Percentiles rank a stretch among this genome's conserved stretches.
phyloP scores from a whole-genome alignment of 2,113 vertebrate genomes.

The Megatriorchis doriae region DNA sequence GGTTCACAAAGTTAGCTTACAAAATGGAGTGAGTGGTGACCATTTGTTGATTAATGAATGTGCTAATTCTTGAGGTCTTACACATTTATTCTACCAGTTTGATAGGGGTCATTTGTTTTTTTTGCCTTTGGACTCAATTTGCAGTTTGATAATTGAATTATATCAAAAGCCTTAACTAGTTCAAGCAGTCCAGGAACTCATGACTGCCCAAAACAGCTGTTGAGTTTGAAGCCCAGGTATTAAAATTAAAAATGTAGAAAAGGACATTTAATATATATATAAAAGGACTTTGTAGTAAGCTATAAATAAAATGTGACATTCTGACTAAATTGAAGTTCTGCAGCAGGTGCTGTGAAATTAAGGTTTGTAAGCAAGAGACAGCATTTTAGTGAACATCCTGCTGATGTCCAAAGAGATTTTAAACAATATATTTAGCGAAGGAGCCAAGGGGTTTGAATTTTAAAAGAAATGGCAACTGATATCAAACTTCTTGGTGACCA shows the following conservation, averaged over 20 bases:
- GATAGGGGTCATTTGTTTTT: background rate
- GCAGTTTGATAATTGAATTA: background rate
- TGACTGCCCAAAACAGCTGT: background rate
- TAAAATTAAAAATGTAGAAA: background rate
- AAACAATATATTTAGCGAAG: background rate
- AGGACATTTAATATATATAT: background rate
- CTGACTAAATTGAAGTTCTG: background rate
- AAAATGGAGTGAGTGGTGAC: background rate
- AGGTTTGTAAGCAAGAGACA: background rate
- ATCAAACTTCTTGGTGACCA: background rate
- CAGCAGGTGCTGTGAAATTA: background rate
- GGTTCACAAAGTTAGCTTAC: background rate
- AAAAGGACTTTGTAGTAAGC: background rate
- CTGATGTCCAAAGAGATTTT: background rate
- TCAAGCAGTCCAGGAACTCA: background rate
- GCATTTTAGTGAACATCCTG: background rate
- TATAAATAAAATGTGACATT: background rate
- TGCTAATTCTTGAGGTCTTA: background rate
- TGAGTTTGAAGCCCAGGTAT: background rate
- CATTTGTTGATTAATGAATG: background rate
- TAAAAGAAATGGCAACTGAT: background rate
- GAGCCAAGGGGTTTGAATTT: background rate
- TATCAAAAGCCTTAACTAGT: background rate
- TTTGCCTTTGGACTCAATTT: background rate
- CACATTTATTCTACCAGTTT: background rate